These are phyloP conservation scores for Tetragonula carbonaria DNA, from an alignment of 2,888 invertebrate species.

Conservation along the genomic window DNA sequence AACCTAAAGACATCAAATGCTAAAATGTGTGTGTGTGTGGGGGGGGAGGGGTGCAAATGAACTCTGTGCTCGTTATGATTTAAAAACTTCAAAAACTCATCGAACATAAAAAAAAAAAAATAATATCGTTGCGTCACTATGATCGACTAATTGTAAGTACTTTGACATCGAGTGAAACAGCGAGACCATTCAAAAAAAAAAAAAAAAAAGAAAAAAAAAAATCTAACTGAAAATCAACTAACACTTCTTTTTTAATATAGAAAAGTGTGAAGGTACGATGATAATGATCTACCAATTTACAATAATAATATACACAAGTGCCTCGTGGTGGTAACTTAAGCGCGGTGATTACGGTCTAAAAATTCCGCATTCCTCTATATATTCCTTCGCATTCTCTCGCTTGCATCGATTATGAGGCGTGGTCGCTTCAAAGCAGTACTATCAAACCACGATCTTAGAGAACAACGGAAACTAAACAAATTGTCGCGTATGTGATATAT, in stretches of 20 bases:
- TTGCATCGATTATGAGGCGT: slow-evolving; percentile 33
- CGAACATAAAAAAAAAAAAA: background rate
- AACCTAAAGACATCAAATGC: background rate
- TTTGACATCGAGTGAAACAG: background rate
- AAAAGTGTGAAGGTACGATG: background rate
- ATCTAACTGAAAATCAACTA: background rate
- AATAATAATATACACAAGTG: background rate
- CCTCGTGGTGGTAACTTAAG: background rate
- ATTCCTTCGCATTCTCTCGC: background rate
- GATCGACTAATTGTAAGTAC: background rate
- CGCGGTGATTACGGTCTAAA: slow-evolving; percentile 8
- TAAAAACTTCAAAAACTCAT: background rate
- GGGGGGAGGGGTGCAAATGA: background rate
- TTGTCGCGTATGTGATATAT: background rate
- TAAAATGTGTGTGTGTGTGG: background rate
- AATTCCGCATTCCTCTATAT: slow-evolving; percentile 14
- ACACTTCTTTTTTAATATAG: background rate
- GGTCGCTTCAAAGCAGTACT: slow-evolving; percentile 19
- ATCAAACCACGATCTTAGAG: background rate
- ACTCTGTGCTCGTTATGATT: background rate
- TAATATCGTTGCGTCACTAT: background rate
- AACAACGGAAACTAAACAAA: background rate
- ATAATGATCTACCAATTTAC: background rate
- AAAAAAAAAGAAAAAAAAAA: background rate
- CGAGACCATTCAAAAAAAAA: background rate